Percentiles rank a stretch among this genome's conserved stretches.
Conservation (phyloP, 1,140 invertebrate genomes). For the Drosophila pachea region DNA sequence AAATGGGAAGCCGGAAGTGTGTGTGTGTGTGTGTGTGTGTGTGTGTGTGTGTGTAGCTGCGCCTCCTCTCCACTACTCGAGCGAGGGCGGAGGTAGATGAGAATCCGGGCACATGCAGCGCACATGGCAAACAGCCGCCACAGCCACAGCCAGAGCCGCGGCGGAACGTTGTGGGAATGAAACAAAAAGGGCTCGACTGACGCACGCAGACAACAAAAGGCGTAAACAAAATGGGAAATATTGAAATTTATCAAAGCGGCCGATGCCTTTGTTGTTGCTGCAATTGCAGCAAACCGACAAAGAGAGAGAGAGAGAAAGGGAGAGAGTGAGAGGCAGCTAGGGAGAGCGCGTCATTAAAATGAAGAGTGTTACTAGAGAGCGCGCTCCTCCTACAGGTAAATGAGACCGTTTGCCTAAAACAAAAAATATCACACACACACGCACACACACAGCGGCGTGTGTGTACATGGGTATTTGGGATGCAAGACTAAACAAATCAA, state of each 20-base stretch:
- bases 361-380: slow-evolving; percentile 1
- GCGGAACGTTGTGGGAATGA: slow-evolving; percentile 50
- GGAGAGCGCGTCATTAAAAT: slow-evolving; percentile 3
- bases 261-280: slow-evolving; percentile 8
- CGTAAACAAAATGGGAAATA: slow-evolving; percentile 45
- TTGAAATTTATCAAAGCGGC: slow-evolving; percentile 31
- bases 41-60: background rate
- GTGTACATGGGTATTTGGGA: slow-evolving; percentile 1
- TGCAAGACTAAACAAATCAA: slow-evolving; percentile 40
- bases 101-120: slow-evolving; percentile 63
- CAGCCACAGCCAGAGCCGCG: slow-evolving; percentile 1
- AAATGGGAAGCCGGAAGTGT: slow-evolving; percentile 60
- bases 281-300: slow-evolving; percentile 31
- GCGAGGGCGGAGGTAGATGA: slow-evolving; percentile 7
- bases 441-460: background rate
- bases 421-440: background rate
- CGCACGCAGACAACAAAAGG: slow-evolving; percentile 39
- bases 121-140: slow-evolving; percentile 53
- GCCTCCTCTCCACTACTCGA: background rate
- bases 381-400: slow-evolving; percentile 26
- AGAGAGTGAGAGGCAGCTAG: background rate
- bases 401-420: slow-evolving; percentile 17
- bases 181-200: slow-evolving; percentile 45
- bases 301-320: background rate
- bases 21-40: slow-evolving; percentile 27